Percentiles rank a stretch among this genome's conserved stretches.
phyloP scores from a whole-genome alignment of 1,140 invertebrate species.

The Bombus picipes region DNA sequence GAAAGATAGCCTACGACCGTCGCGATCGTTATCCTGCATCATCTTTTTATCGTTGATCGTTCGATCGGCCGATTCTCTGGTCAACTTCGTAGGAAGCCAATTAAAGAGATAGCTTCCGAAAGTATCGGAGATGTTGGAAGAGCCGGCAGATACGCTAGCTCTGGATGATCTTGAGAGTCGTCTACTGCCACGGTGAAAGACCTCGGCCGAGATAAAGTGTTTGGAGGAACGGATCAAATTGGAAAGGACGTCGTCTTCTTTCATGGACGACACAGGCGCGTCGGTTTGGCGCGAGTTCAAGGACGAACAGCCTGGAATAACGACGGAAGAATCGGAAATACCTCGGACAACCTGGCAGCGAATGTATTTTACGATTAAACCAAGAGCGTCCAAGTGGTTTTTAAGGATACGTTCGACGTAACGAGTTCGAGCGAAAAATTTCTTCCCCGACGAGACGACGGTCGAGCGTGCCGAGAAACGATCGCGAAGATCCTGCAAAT shows the following conservation, averaged over 20 bases:
- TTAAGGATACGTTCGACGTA: slow-evolving; percentile 48
- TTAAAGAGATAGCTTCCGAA: background rate
- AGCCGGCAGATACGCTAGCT: background rate
- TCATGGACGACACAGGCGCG: background rate
- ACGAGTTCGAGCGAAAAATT: slow-evolving; percentile 23
- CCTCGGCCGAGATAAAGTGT: slow-evolving; percentile 49
- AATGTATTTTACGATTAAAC: slow-evolving; percentile 35
- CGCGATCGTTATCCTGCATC: slow-evolving; percentile 47
- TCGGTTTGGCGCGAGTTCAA: background rate
- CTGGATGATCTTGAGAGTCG: slow-evolving; percentile 50
- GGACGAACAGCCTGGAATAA: slow-evolving; percentile 6
- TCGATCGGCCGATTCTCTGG: background rate
- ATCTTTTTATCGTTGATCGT: slow-evolving; percentile 47
- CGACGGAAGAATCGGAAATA: slow-evolving; percentile 11
- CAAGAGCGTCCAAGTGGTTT: slow-evolving; percentile 43
- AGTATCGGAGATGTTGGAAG: background rate
- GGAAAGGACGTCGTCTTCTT: slow-evolving; percentile 3
- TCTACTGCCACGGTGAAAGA: slow-evolving; percentile 59
- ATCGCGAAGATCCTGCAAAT: background rate
- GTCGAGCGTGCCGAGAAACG: background rate
- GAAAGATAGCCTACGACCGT: slow-evolving; percentile 70
- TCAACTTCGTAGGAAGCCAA: slow-evolving; percentile 1
- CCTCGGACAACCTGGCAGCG: slow-evolving; percentile 25
- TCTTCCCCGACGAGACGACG: slow-evolving; percentile 27
- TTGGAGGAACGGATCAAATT: slow-evolving; percentile 54